Evolutionary conservation across 2,888 invertebrate genomes (phyloP).

Genomic region (Furcula furcula): DNA sequence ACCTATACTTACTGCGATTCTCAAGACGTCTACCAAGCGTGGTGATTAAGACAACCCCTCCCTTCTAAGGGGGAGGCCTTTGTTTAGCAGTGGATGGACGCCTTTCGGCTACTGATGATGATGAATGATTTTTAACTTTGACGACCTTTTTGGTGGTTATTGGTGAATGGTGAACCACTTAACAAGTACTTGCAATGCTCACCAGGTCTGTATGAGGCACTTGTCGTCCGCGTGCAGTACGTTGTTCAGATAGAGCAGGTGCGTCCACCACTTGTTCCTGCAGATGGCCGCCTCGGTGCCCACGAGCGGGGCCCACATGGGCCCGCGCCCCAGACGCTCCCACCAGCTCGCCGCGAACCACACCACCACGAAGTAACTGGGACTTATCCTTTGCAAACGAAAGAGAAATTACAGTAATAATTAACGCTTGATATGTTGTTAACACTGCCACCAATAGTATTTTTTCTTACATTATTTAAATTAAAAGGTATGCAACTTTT

Average conservation of each 20-base stretch:
- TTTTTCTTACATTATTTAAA: too few relatives aligned
- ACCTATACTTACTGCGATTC: too few relatives aligned
- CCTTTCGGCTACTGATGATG: too few relatives aligned
- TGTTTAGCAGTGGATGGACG: too few relatives aligned
- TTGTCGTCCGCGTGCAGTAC: conserved; percentile 59
- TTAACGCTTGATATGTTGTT: background rate
- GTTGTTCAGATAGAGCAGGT: conserved; percentile 69
- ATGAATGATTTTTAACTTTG: too few relatives aligned
- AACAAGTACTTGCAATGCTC: conserved; percentile 13
- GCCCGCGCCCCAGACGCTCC: conserved; percentile 57
- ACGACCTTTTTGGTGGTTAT: too few relatives aligned
- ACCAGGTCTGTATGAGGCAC: conserved; percentile 75
- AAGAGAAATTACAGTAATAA: background rate
- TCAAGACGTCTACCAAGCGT: too few relatives aligned
- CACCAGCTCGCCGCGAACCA: conserved; percentile 71
- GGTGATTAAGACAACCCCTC: too few relatives aligned
- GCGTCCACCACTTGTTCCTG: conserved; percentile 69
- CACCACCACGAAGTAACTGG: conserved; percentile 64
- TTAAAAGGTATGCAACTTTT: too few relatives aligned
- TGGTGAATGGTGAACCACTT: too few relatives aligned
- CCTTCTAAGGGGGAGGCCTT: too few relatives aligned
- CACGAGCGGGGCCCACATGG: conserved; percentile 64
- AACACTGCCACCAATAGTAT: too few relatives aligned
- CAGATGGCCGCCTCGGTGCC: conserved; percentile 57
- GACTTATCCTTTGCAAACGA: conserved; percentile 51